Evolutionary conservation across 2,888 invertebrate species (phyloP), one percentile per base, ranked within the genome.

Genomic region (Tetrapedia diversipes): DNA sequence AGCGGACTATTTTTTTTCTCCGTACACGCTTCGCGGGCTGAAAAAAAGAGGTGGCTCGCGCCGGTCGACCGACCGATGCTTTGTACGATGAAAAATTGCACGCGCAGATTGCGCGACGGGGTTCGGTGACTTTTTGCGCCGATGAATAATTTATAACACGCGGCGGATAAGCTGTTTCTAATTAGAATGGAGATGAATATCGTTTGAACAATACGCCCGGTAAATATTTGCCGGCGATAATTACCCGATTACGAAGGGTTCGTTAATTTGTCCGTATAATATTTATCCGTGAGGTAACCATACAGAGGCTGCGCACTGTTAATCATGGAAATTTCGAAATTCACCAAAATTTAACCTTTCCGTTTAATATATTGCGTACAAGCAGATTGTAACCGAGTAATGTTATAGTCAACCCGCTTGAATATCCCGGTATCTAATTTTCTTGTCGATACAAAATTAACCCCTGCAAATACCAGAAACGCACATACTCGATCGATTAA

Each of bases 91-190:
- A 66, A 56, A 53, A 66, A 65, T 65, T 54, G 53, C 43, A 54
- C 24, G 54, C n/a, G 54, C n/a, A 65, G 24, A 54, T 66, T 56
- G 56, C 56, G 32, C n/a, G 64, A 29, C 39, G n/a, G n/a, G n/a
- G 45, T 37, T 66, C 27, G 45, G 45, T 11, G 24, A 45, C 45
- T 37, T 45, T 34, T 16, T 45, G 34, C 19, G 34, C 6, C 45
- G 37, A 37, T 56, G 65, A 66, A 66, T 66, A 37, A 66, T 66
- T 66, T 56, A 56, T 47, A 6, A 14, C n/a, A n/a, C 45, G 45
- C 24, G 24, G 24, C 8, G 43, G 45, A 27, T 51, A 51, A 63
- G 34, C n/a, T 32, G 54, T 19, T 34, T 56, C 45, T 47, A 66
- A 66, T 66, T 56, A 66, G 43, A 66, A 56, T 27, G 27, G 45